Conservation (phyloP, 2,113 vertebrate genomes). For the Centropus unirufus region DNA sequence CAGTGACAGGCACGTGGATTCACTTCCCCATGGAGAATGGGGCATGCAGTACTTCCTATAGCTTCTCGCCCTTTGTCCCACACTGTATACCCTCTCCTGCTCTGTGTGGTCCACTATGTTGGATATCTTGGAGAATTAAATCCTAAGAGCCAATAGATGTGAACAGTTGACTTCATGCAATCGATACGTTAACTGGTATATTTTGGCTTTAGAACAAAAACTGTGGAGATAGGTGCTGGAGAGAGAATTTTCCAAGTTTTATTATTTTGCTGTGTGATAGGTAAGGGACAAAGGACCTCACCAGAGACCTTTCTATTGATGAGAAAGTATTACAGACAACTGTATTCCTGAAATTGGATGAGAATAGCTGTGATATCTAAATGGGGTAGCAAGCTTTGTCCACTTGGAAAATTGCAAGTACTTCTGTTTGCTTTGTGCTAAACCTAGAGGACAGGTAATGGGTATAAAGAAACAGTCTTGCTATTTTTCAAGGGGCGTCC, state of each 20-base stretch:
- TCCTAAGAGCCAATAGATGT: not conserved
- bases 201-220: not conserved
- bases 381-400: not conserved
- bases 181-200: not conserved
- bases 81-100: not conserved
- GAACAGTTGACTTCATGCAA: not conserved
- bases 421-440: not conserved
- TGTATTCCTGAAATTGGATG: not conserved
- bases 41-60: not conserved
- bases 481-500: not conserved
- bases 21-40: not conserved
- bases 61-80: rapidly evolving
- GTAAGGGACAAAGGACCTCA: not conserved
- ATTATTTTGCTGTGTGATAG: not conserved
- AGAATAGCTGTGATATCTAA: not conserved
- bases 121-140: not conserved
- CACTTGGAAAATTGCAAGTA: not conserved
- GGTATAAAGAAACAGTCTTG: not conserved
- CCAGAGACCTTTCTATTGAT: not conserved
- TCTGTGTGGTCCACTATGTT: not conserved
- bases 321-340: not conserved
- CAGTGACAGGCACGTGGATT: not conserved
- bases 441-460: not conserved
- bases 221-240: not conserved
- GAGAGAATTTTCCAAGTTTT: not conserved